Evolutionary conservation across 2,888 invertebrate genomes (phyloP).

Genomic region (Callyntrura guangdongensis): DNA sequence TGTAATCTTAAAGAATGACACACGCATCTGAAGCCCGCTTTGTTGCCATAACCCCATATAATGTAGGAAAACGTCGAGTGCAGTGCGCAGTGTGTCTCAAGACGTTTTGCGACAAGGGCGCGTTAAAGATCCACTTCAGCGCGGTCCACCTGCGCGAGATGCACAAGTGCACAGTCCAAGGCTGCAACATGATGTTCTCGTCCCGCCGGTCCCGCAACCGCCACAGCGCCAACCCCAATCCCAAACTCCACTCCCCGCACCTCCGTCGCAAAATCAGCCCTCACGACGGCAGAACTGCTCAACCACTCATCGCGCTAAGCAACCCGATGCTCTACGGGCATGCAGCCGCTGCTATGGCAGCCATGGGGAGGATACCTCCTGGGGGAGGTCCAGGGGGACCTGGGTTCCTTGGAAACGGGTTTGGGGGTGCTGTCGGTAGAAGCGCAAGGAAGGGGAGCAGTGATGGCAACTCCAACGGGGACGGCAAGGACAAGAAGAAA

Average conservation of each 20-base stretch:
- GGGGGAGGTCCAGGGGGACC: conserved; percentile 81
- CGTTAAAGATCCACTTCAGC: conserved; percentile 99
- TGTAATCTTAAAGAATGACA: too few relatives aligned
- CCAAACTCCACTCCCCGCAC: conserved; percentile 98
- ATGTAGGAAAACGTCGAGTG: conserved; percentile 98
- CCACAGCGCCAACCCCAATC: conserved; percentile 99
- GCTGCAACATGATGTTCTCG: conserved; percentile 99
- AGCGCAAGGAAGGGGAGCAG: background rate
- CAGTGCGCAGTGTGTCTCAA: conserved; percentile 99
- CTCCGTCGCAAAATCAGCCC: conserved; percentile 96
- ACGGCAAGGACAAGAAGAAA: conserved; percentile 66
- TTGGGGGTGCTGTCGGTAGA: conserved; percentile 41
- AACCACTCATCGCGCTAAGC: conserved; percentile 87
- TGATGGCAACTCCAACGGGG: conserved; percentile 39
- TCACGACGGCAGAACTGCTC: conserved; percentile 92
- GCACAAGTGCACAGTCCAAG: conserved; percentile 99
- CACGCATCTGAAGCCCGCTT: background rate
- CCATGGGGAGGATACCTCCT: conserved; percentile 86
- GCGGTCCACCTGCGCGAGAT: conserved; percentile 99
- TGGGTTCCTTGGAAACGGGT: conserved; percentile 65
- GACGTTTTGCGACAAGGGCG: conserved; percentile 99
- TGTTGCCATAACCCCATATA: too few relatives aligned
- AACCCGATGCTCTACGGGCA: conserved; percentile 78
- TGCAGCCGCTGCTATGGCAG: conserved; percentile 77
- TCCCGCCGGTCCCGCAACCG: conserved; percentile 97